Base-by-base conservation (phyloP, 2,797 vertebrate species). In the Chiroxiphia lanceolata region DNA sequence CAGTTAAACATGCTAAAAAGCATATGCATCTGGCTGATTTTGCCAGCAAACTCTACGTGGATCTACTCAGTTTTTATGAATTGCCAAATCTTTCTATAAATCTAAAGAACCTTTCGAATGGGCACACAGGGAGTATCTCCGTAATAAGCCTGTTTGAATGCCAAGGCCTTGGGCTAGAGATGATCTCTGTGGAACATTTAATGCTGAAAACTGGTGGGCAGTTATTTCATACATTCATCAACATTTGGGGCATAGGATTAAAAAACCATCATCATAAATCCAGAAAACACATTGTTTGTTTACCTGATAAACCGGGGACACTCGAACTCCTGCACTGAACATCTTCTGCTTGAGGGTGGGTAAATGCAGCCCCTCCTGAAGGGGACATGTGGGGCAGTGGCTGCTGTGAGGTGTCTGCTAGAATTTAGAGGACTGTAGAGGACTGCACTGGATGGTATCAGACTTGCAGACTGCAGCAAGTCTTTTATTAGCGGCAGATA, bases 401-500 rank as follows among this genome's bases (percentile, higher is more conserved):
- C 27, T 69, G 86, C 83, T 74, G 18, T 18, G 69, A 95, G 36
- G 60, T 42, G 88, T 57, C 78, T 95, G 84, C 57, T 81, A 74
- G 36, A 77, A 60, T 70, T 93, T 51, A 36, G 61, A 38, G 64
- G 7, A 40, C 94, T 93, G 96, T 97, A 95, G 95, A 93, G 92
- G 44, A 91, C 95, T 89, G 95, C 93, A 94, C 68, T 85, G 76
- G 54, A 85, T 68, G 38, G 47, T 71, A 63, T 50, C 89, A 82
- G 81, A 75, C 93, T 72, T 97, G 95, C 95, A 96, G 84, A 95
- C 92, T 96, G 97, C 97, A 97, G 96, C 94, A 90, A 84, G 89
- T 86, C 84, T 90, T 93, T 97, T 79, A 92, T 61, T 40, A 53
- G 67, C 94, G 79, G 83, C n/a, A 72, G 86, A 91, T 47, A 4